Base-by-base conservation (phyloP, 2,797 vertebrate genomes). In the Oreochromis grahami region DNA sequence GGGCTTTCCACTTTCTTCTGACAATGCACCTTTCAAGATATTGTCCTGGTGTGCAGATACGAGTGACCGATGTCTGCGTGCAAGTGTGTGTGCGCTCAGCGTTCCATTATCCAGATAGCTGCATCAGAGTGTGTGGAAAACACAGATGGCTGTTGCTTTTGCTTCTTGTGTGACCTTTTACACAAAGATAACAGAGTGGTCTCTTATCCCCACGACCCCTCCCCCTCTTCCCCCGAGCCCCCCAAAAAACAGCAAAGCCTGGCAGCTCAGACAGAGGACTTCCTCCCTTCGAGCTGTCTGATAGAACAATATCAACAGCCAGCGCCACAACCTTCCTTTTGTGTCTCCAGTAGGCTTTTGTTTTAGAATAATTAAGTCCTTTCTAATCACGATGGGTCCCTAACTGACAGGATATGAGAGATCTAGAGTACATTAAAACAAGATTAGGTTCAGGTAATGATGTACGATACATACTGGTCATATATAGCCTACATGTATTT, bases 121-220 rank as follows among this genome's bases (percentile, higher is more conserved):
- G 70, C 79, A 76, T 50, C 72, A 74, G 63, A 83, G 80, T 83
- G 87, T 85, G 88, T 83, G 85, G 84, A 93, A 91, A 93, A 92
- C 89, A 91, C 90, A 93, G 87, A 94, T 94, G 90, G 89, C 86
- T 93, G 90, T 93, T 94, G 91, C 92, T 94, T 94, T 94, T 93
- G 86, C 86, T 93, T 93, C 92, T 95, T 89, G 86, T 84, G 89
- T 94, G 92, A 94, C 93, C 92, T 95, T 93, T 92, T 92, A 90
- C 89, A 93, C 93, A 95, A 91, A 94, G 93, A 95, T 95, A 94
- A 94, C 87, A 89, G 82, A 84, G 81, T 83, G 45, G 87, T 65
- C 87, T 93, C 87, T 91, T 93, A 92, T 92, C 89, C 91, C 77
- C 65, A 58, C 32, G 19, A 87, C 78, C 78, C 56, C 74, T 24